These are phyloP conservation scores for Telmatochromis bifrenatus DNA, from an alignment of 2,113 vertebrate genomes.

Conservation along the genomic window DNA sequence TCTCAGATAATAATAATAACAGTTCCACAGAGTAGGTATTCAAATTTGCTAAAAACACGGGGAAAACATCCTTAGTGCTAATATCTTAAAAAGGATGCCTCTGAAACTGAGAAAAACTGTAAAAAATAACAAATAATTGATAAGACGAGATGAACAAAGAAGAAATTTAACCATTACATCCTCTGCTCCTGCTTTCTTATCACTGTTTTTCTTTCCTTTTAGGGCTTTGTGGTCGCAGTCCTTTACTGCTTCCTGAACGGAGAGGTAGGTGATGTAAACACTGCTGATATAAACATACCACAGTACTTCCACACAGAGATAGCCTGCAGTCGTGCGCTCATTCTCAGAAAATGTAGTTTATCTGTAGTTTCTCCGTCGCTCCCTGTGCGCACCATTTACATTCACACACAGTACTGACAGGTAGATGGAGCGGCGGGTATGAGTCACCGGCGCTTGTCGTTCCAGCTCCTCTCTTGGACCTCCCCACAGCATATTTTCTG, in stretches of 20 bases:
- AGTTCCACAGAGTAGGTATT: not conserved
- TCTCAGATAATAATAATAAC: not conserved
- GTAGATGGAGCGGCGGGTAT: not conserved
- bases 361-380: not conserved
- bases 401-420: not conserved
- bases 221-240: constrained; percentile 96
- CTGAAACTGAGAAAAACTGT: not conserved
- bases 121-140: not conserved
- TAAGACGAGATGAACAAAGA: not conserved
- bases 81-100: not conserved
- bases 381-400: not conserved
- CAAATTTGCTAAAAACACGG: not conserved
- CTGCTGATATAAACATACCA: not conserved
- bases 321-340: not conserved
- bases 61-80: not conserved
- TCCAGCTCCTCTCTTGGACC: not conserved
- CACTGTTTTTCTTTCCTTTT: constrained; percentile 22
- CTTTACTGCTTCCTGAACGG: constrained; percentile 98
- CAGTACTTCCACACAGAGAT: not conserved
- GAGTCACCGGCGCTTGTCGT: constrained; percentile 3
- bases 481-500: not conserved
- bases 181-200: not conserved
- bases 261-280: constrained; percentile 78
- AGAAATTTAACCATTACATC: not conserved
- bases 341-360: not conserved